Conservation (phyloP, 2,113 vertebrate genomes). For the Takifugu bimaculatus region DNA sequence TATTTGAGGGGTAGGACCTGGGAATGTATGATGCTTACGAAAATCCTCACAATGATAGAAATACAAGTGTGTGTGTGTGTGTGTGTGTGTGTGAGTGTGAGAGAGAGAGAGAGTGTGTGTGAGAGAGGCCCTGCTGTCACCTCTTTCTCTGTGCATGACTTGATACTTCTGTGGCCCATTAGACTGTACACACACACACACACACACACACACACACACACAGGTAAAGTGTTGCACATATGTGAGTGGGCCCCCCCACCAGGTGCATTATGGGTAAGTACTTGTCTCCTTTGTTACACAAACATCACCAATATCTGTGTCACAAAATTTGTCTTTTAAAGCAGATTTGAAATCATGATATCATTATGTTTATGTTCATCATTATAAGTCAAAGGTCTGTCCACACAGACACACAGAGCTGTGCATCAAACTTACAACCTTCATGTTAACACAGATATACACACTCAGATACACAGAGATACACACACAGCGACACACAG, state of each 20-base stretch:
- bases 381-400: too few species aligned
- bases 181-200: neutral
- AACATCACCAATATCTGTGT: neutral
- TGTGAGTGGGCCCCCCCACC: constrained; percentile 48
- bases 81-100: constrained; percentile 11
- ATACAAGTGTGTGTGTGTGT: constrained; percentile 4
- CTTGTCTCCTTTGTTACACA: constrained; percentile 37
- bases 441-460: neutral
- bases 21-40: too few species aligned
- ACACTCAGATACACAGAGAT: neutral
- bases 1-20: too few species aligned
- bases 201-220: constrained; percentile 77
- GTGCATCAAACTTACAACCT: too few species aligned
- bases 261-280: constrained; percentile 30
- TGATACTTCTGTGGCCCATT: neutral
- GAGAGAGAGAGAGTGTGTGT: constrained; percentile 25
- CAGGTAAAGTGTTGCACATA: constrained; percentile 47
- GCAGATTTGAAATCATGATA: too few species aligned
- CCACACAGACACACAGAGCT: too few species aligned
- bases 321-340: too few species aligned
- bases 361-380: too few species aligned
- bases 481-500: neutral
- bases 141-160: neutral
- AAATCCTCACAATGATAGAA: too few species aligned
- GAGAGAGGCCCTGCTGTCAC: constrained; percentile 56